These are phyloP conservation scores for Pterocles orientalis DNA, from an alignment of 2,113 vertebrate genomes.

Conservation along the genomic window DNA sequence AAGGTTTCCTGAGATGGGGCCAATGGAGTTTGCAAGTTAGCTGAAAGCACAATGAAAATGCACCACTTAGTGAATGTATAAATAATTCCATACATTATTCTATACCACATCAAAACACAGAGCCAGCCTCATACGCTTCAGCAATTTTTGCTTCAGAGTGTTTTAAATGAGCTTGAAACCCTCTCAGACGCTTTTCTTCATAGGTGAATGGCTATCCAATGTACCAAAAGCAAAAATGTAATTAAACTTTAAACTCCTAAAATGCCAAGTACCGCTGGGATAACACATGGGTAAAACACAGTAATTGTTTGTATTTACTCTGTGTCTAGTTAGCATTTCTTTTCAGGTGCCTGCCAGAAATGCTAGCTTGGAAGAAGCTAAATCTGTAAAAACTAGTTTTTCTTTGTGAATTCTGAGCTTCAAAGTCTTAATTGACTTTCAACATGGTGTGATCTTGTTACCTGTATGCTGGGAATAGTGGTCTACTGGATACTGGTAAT, in stretches of 20 bases:
- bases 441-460: conserved; percentile 18
- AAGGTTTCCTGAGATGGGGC: not conserved
- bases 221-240: conserved; percentile 68
- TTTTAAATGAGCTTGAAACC: conserved; percentile 59
- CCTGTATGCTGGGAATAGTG: not conserved
- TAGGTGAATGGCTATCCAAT: conserved; percentile 67
- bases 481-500: not conserved
- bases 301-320: conserved; percentile 68
- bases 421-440: conserved; percentile 35
- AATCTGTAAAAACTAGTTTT: not conserved
- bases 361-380: not conserved
- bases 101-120: conserved; percentile 48
- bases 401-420: conserved; percentile 24
- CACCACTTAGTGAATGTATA: not conserved
- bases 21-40: conserved; percentile 4
- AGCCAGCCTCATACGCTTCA: conserved; percentile 33
- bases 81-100: conserved; percentile 55
- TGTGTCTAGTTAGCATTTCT: conserved; percentile 39
- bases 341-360: conserved; percentile 41
- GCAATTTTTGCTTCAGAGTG: conserved; percentile 30
- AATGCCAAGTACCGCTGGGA: conserved; percentile 62
- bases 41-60: conserved; percentile 19
- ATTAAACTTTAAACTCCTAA: conserved; percentile 72
- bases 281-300: conserved; percentile 32
- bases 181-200: conserved; percentile 58